Percentiles rank a stretch among this genome's conserved stretches.
phyloP scores from a whole-genome alignment of 2,888 invertebrate genomes.

The Drosophila sordidula region DNA sequence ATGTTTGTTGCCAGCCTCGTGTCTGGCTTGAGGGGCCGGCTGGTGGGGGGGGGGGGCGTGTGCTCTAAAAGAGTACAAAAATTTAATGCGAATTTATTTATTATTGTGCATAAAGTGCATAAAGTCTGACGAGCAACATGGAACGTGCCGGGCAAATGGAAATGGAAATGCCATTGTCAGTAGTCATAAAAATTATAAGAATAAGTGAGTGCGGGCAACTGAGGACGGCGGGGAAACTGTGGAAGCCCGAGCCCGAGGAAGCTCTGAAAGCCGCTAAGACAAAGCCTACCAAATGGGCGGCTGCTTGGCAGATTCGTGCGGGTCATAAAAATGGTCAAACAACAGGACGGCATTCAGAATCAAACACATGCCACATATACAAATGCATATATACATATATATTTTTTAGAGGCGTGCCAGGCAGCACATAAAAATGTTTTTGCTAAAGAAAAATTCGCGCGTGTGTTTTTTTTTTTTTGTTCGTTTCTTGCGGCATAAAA shows the following conservation, averaged over 20 bases:
- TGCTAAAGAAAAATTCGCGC: conserved; percentile 47
- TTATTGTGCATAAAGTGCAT: conserved; percentile 65
- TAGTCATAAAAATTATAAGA: conserved; percentile 58
- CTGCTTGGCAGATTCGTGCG: conserved; percentile 46
- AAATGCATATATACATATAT: neutral
- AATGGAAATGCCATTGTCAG: conserved; percentile 52
- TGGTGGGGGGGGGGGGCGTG: neutral
- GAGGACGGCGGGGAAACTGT: conserved; percentile 1
- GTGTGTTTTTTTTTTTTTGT: conserved; percentile 38
- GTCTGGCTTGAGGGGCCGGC: neutral
- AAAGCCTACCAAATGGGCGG: conserved; percentile 56
- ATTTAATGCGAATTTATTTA: conserved; percentile 63
- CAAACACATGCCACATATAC: conserved; percentile 50
- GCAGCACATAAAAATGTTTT: conserved; percentile 57
- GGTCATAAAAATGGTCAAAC: conserved; percentile 65
- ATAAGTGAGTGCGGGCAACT: conserved; percentile 31
- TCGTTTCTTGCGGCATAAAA: conserved; percentile 43
- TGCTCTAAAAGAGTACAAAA: conserved; percentile 39
- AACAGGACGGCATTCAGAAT: conserved; percentile 45
- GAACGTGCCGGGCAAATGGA: conserved; percentile 46
- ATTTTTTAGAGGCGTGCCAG: conserved; percentile 50
- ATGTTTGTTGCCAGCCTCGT: conserved; percentile 30
- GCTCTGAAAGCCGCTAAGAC: conserved; percentile 45
- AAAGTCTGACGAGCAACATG: conserved; percentile 31
- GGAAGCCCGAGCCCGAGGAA: neutral